phyloP scores from a whole-genome alignment of 2,888 invertebrate species.

The Pilophorus perplexus region DNA sequence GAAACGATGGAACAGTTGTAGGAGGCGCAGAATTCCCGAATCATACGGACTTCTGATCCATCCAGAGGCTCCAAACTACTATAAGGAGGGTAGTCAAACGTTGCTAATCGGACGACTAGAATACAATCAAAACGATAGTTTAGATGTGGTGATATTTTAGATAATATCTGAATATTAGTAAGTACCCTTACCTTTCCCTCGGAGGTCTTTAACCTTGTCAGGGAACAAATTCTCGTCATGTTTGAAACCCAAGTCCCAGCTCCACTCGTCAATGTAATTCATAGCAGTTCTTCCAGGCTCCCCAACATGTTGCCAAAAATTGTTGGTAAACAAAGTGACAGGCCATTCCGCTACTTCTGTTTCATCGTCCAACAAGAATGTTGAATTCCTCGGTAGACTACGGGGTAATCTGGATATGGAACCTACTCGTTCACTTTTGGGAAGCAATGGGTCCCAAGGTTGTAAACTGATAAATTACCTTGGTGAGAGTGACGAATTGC shows the following conservation, averaged over 20 bases:
- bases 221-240: constrained; percentile 54
- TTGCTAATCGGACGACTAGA: background rate
- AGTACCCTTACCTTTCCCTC: constrained; percentile 54
- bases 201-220: constrained; percentile 55
- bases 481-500: too few relatives aligned
- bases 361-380: background rate
- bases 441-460: too few relatives aligned
- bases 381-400: too few relatives aligned
- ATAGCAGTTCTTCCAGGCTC: constrained; percentile 6
- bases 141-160: background rate
- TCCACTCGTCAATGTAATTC: constrained; percentile 40
- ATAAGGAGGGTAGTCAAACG: background rate
- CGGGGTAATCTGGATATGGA: too few relatives aligned
- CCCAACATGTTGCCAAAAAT: constrained; percentile 23
- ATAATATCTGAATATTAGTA: constrained; percentile 60
- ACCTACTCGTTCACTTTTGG: too few relatives aligned
- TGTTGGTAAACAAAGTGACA: constrained; percentile 35
- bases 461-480: too few relatives aligned
- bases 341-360: constrained; percentile 28
- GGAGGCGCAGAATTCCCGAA: constrained; percentile 53
- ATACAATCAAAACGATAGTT: background rate
- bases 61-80: constrained; percentile 52
- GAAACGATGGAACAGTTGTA: constrained; percentile 54
- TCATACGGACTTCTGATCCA: constrained; percentile 56
- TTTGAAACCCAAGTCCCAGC: constrained; percentile 19